phyloP scores from a whole-genome alignment of 2,113 vertebrate genomes.

The Enhydra lutris region DNA sequence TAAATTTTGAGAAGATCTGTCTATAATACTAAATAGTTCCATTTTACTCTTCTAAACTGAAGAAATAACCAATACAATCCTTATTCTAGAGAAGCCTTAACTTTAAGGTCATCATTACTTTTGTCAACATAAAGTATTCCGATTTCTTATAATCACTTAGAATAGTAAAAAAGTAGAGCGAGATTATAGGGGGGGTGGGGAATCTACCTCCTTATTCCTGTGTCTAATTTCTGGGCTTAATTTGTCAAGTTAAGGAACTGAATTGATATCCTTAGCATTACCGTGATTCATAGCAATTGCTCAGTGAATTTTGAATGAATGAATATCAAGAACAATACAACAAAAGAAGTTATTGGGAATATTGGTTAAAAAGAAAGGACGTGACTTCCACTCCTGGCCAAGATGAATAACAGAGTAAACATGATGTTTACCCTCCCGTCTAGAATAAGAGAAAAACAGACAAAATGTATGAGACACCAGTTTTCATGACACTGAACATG shows the following conservation, averaged over 20 bases:
- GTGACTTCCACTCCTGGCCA: not conserved
- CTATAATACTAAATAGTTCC: not conserved
- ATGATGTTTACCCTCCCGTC: not conserved
- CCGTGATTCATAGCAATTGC: not conserved
- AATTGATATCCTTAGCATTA: not conserved
- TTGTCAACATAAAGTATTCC: not conserved
- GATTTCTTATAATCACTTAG: not conserved
- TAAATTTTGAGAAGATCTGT: not conserved
- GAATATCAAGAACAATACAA: not conserved
- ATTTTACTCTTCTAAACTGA: not conserved
- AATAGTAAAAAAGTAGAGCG: constrained; percentile 14
- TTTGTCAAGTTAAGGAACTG: not conserved
- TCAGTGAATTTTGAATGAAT: not conserved
- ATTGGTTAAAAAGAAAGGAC: not conserved
- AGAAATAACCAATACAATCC: not conserved
- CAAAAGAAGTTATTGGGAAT: not conserved
- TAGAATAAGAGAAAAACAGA: constrained; percentile 4
- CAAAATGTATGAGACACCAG: not conserved
- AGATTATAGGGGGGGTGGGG: not conserved
- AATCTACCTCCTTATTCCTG: not conserved
- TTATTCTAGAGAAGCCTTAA: not conserved
- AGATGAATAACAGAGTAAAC: not conserved
- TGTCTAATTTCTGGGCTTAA: not conserved
- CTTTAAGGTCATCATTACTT: not conserved
- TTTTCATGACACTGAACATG: not conserved